phyloP scores from a whole-genome alignment of 2,113 vertebrate species.

The Corythornis madagascariensis region DNA sequence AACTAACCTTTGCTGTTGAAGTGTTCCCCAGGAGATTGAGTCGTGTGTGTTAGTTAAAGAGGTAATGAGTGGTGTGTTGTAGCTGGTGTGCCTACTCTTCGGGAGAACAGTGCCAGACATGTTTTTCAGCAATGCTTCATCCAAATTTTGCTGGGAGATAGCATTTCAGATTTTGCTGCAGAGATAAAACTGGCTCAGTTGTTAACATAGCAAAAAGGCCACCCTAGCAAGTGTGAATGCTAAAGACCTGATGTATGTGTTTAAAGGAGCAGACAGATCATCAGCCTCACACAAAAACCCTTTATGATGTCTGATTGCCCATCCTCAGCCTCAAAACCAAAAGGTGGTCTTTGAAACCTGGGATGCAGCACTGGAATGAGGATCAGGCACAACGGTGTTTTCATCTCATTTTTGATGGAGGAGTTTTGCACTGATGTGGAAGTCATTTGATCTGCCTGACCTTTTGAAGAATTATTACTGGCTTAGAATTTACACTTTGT shows the following conservation, averaged over 20 bases:
- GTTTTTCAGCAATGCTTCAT: neutral
- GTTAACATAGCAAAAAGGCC: neutral
- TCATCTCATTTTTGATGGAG: slow-evolving; percentile 30
- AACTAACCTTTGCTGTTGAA: neutral
- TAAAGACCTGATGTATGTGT: neutral
- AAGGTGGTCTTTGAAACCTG: slow-evolving; percentile 21
- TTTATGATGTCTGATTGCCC: neutral
- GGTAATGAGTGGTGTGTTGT: neutral
- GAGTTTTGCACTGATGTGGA: slow-evolving; percentile 35
- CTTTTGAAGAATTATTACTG: slow-evolving; percentile 53
- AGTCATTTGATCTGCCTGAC: slow-evolving; percentile 50
- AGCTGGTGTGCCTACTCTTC: neutral
- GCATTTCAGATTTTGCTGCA: neutral
- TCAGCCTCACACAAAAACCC: neutral
- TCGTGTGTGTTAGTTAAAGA: neutral
- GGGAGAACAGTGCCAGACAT: neutral
- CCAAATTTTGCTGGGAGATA: neutral
- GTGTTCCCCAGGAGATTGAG: neutral
- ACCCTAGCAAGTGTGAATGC: neutral
- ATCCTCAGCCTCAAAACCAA: neutral
- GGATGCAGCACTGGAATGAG: neutral
- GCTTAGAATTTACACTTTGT: slow-evolving; percentile 20
- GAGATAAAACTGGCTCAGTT: neutral
- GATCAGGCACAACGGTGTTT: neutral
- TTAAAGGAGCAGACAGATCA: neutral